These are phyloP conservation scores for Heliconius ethilla DNA, from an alignment of 2,888 invertebrate species.

Conservation along the genomic window DNA sequence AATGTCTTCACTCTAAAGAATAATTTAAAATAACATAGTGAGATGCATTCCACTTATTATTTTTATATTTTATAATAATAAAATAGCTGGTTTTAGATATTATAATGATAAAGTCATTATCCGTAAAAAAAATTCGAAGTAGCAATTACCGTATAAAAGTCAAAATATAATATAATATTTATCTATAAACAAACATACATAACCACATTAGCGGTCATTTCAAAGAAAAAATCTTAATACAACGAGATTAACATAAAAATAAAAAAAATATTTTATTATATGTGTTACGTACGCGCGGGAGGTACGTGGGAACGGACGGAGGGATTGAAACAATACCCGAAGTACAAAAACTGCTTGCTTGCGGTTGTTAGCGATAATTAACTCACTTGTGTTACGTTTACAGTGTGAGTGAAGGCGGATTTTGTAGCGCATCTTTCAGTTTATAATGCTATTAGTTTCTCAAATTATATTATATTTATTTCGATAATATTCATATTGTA, in stretches of 20 bases:
- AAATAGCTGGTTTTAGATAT: neutral
- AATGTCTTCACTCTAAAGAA: neutral
- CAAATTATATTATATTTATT: too few relatives aligned
- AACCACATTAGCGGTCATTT: slow-evolving; percentile 33
- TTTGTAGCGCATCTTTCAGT: slow-evolving; percentile 10
- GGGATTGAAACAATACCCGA: slow-evolving; percentile 54
- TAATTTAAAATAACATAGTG: too few relatives aligned
- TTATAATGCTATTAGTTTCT: neutral
- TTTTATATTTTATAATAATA: neutral
- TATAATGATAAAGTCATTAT: neutral
- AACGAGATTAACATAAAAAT: slow-evolving; percentile 45
- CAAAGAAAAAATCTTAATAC: slow-evolving; percentile 41
- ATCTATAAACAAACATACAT: neutral
- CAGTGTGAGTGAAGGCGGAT: slow-evolving; percentile 32
- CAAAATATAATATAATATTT: neutral
- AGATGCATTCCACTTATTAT: neutral
- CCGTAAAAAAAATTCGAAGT: too few relatives aligned
- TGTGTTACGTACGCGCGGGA: slow-evolving; percentile 44
- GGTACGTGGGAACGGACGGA: slow-evolving; percentile 61
- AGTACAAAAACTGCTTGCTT: slow-evolving; percentile 59
- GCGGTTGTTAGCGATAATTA: slow-evolving; percentile 64
- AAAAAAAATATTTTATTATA: slow-evolving; percentile 34
- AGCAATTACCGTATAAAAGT: too few relatives aligned
- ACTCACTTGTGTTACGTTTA: slow-evolving; percentile 48
- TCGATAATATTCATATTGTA: neutral